Base-by-base conservation (phyloP, 1,140 invertebrate species). In the Drosophila pachea region DNA sequence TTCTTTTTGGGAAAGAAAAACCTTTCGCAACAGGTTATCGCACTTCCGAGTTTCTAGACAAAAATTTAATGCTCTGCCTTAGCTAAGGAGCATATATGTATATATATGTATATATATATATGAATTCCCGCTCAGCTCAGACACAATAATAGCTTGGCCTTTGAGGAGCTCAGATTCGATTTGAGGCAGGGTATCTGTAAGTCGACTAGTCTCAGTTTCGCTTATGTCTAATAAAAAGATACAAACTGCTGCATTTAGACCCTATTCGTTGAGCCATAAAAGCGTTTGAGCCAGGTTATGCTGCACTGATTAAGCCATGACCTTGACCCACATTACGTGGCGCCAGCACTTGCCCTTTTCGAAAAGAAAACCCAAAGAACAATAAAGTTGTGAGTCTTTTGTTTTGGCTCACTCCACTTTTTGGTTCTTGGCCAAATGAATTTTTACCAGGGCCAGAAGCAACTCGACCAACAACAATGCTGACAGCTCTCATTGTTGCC, bases 21-120 rank as follows among this genome's bases (percentile, higher is more conserved):
- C 78, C 78, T 73, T 62, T 50, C 76, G 79, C 79, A 84, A 84
- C 81, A 84, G 79, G 79, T 84, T 84, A 32, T 45, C 66, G 49
- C 47, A 50, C 35, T 29, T 45, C 11, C 40, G 8, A 74, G 45
- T 65, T 68, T 38, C 62, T 43, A 71, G 11, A 48, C 66, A 69
- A 81, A 60, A 72, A 76, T 73, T 68, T 53, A 11, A 22, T 47
- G 9, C 45, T 29, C 45, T 47, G 2, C 3, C 45, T 29, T 16
- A 29, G 2, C 3, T n/a, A 5, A 11, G 5, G 9, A 2, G 45
- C 3, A 22, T 22, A 22, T 22, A 22, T 22, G n/a, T 22, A 22
- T 22, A 22, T 22, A 22, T 22, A 22, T 22, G 22, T 22, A 22
- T 22, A 22, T 22, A 22, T 22, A 22, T 22, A 22, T 22, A 22